Evolutionary conservation across 1,140 invertebrate species (phyloP).

Genomic region (Drosophila bipectinata): DNA sequence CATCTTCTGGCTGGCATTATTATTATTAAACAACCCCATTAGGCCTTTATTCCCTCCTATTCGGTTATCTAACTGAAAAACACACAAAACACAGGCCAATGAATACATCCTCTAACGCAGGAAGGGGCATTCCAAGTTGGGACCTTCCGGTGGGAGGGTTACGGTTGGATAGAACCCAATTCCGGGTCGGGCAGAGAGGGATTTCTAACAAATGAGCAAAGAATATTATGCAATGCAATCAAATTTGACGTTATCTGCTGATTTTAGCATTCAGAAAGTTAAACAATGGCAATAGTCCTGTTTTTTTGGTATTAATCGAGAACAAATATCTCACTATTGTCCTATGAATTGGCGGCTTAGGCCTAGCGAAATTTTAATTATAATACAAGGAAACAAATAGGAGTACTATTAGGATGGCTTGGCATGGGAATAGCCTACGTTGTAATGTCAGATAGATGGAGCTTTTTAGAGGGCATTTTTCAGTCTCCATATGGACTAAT

Average conservation of each 20-base stretch:
- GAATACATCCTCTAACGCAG: slow-evolving; percentile 14
- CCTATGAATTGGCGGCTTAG: slow-evolving; percentile 17
- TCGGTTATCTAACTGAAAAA: slow-evolving; percentile 53
- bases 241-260: slow-evolving; percentile 21
- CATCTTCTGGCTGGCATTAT: slow-evolving; percentile 54
- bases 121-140: slow-evolving; percentile 41
- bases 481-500: slow-evolving; percentile 4
- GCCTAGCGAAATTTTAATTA: slow-evolving; percentile 37
- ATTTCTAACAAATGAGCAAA: slow-evolving; percentile 24
- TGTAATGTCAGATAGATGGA: background rate
- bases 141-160: slow-evolving; percentile 42
- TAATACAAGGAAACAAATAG: slow-evolving; percentile 25
- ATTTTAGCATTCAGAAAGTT: background rate
- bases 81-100: slow-evolving; percentile 27
- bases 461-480: slow-evolving; percentile 17
- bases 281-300: slow-evolving; percentile 15
- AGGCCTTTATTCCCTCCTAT: slow-evolving; percentile 35
- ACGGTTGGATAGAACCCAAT: slow-evolving; percentile 27
- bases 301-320: slow-evolving; percentile 38
- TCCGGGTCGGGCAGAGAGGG: slow-evolving; percentile 35
- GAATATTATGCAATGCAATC: slow-evolving; percentile 28
- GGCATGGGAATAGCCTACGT: too few species aligned
- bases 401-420: slow-evolving; percentile 6
- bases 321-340: slow-evolving; percentile 30
- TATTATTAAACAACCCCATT: slow-evolving; percentile 80